These are phyloP conservation scores for Nowickia ferox DNA, from an alignment of 2,888 invertebrate genomes.

Conservation along the genomic window DNA sequence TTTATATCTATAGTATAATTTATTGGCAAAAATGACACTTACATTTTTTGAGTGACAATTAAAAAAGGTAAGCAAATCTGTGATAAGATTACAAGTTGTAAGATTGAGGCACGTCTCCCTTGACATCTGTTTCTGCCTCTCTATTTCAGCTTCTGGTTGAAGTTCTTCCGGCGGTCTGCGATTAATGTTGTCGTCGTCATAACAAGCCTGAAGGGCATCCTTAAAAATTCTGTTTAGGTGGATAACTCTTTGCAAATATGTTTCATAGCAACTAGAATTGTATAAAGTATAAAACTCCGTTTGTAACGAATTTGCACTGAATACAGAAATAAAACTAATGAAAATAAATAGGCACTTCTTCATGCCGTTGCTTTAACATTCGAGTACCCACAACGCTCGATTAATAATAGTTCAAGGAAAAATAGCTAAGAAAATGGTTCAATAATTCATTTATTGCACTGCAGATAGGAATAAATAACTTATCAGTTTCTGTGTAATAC, in stretches of 20 bases:
- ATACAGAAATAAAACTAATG: slow-evolving; percentile 13
- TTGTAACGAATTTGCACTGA: neutral
- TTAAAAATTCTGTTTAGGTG: slow-evolving; percentile 3
- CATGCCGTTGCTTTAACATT: slow-evolving; percentile 14
- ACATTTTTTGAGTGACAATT: slow-evolving; percentile 48
- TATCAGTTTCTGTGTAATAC: slow-evolving; percentile 4
- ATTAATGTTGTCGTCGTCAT: slow-evolving; percentile 27
- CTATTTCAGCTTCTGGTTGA: slow-evolving; percentile 36
- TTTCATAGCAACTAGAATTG: neutral
- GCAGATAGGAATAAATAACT: neutral
- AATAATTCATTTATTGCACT: slow-evolving; percentile 5
- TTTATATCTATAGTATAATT: neutral
- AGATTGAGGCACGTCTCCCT: slow-evolving; percentile 37
- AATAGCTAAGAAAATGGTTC: neutral
- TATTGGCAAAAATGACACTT: slow-evolving; percentile 16
- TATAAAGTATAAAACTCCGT: neutral
- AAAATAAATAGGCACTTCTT: neutral
- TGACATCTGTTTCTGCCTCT: neutral
- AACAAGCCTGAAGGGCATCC: slow-evolving; percentile 7
- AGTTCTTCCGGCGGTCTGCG: slow-evolving; percentile 4
- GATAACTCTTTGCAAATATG: slow-evolving; percentile 2
- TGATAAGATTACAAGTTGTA: slow-evolving; percentile 34
- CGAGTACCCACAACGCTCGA: neutral
- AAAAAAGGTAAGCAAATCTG: slow-evolving; percentile 13
- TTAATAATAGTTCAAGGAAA: neutral